Evolutionary conservation across 2,113 vertebrate genomes (phyloP), one percentile per base, ranked within the genome.

Genomic region (Nanorana parkeri): DNA sequence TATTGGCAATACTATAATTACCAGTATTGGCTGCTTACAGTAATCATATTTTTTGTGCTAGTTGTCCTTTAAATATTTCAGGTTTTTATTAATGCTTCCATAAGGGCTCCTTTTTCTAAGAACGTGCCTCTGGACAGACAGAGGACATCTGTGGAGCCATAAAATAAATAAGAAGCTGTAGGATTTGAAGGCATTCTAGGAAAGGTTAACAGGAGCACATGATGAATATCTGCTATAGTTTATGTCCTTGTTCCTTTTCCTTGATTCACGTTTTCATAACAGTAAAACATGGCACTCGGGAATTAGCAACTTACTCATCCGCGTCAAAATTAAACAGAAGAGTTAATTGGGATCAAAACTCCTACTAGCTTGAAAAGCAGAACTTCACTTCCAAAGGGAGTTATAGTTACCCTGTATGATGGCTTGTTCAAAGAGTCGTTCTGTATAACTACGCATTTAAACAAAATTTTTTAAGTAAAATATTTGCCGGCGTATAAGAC

Each of bases 341-440:
- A 36, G 41, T 60, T 80, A 80, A 69, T 80, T 80, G 66, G 78
- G 78, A 67, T 80, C 41, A 69, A 24, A 69, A 21, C 78, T 80
- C 66, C 65, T 21, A 41, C 78, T 32, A 61, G 78, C 77, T 80
- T 60, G 26, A 51, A 80, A 47, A 80, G 68, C 63, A 78, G n/a
- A 69, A 36, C 17, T 69, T 20, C 54, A 56, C 23, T 55, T 61
- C 67, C 65, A 60, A 61, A 61, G 26, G 41, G 3, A 47, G 41
- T 15, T 47, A 10, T 13, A 47, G 6, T 47, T 47, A 15, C 41
- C 8, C 41, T 11, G 1, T 6, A 10, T 6, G 41, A 10, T 10
- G 41, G 41, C 6, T 41, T 41, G 41, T 10, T 41, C 10, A 6
- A 11, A 6, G 1, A 6, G 4, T 41, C 4, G 5, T 10, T 41